Evolutionary conservation across 2,113 vertebrate species (phyloP).

Genomic region (Lates calcarifer): DNA sequence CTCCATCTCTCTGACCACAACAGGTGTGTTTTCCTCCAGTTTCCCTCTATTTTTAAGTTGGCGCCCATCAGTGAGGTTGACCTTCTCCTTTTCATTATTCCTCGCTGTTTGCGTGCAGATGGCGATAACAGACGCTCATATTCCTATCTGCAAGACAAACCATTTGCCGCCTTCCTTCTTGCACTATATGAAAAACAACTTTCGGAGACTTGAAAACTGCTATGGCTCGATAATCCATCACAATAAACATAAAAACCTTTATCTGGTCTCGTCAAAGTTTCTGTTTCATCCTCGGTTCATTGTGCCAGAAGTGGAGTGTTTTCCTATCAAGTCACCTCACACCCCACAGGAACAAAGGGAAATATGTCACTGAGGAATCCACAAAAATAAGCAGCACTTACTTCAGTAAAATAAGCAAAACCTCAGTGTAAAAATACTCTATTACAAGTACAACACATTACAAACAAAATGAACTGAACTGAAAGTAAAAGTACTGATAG

Average conservation of each 20-base stretch:
- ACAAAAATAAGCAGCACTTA: conserved; percentile 17
- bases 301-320: conserved; percentile 31
- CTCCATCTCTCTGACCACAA: background rate
- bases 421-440: background rate
- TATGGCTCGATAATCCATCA: conserved; percentile 36
- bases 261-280: conserved; percentile 48
- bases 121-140: conserved; percentile 34
- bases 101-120: conserved; percentile 34
- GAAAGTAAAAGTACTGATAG: background rate
- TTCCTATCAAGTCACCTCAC: conserved; percentile 39
- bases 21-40: background rate
- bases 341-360: conserved; percentile 1
- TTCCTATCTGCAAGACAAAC: conserved; percentile 37
- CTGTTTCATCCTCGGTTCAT: conserved; percentile 31
- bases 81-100: conserved; percentile 25
- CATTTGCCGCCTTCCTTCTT: conserved; percentile 22
- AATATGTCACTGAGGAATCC: conserved; percentile 15
- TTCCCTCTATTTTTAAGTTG: background rate
- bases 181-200: conserved; percentile 31
- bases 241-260: conserved; percentile 37
- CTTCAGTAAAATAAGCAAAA: background rate
- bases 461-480: background rate
- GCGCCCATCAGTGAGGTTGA: background rate
- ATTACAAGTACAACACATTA: background rate
- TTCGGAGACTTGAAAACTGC: conserved; percentile 21